Conservation (phyloP, 2,797 vertebrate genomes). For the Nyctalus aviator region DNA sequence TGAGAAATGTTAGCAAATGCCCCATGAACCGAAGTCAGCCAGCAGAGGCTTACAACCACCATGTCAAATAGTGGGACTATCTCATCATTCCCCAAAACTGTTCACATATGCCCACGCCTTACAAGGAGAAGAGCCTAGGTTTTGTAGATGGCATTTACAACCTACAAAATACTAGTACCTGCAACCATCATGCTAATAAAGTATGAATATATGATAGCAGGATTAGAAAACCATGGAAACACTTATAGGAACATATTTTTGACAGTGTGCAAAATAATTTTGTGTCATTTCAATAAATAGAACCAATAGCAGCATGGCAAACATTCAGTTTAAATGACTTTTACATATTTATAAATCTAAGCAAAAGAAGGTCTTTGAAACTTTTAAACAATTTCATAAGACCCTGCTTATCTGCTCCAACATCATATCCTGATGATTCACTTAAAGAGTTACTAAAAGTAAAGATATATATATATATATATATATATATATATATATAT, state of each 20-base stretch:
- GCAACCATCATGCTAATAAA: neutral
- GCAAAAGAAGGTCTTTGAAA: neutral
- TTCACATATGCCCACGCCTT: neutral
- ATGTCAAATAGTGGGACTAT: neutral
- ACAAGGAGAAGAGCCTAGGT: neutral
- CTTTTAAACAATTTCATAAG: neutral
- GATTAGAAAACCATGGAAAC: neutral
- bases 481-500: too few species aligned
- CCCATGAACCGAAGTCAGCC: neutral
- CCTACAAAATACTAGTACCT: neutral
- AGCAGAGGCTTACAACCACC: neutral
- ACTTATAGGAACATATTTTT: neutral
- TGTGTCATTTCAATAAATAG: neutral
- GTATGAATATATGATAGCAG: neutral
- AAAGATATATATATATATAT: too few species aligned
- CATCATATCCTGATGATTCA: neutral
- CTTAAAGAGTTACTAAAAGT: neutral
- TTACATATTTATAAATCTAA: neutral
- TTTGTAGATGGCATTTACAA: neutral
- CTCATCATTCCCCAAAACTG: neutral
- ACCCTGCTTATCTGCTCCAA: neutral
- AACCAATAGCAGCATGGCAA: neutral
- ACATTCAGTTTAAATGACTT: neutral
- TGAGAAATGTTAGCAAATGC: neutral
- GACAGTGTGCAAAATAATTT: neutral